These are phyloP conservation scores for Mobula hypostoma DNA, from an alignment of 2,113 vertebrate genomes.

Conservation along the genomic window DNA sequence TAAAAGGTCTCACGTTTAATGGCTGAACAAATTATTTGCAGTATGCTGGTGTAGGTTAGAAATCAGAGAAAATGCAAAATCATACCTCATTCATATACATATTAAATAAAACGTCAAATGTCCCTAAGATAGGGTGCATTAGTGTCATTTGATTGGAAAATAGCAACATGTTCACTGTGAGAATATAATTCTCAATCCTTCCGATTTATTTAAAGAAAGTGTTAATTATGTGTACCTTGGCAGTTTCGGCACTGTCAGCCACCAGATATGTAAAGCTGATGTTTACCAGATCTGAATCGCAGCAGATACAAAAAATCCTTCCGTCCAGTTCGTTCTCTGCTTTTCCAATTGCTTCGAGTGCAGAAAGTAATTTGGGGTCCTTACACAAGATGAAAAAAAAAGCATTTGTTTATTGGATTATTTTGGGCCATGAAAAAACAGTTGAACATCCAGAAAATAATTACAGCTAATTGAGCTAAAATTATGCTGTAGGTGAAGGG, in stretches of 20 bases:
- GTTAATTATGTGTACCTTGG: slow-evolving; percentile 66
- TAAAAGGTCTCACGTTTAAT: neutral
- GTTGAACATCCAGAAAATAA: neutral
- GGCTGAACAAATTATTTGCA: neutral
- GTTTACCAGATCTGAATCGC: slow-evolving; percentile 91
- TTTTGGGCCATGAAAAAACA: neutral
- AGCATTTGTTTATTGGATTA: neutral
- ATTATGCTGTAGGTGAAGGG: neutral
- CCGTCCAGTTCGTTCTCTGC: slow-evolving; percentile 85
- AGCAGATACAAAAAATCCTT: slow-evolving; percentile 88
- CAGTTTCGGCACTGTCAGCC: slow-evolving; percentile 77
- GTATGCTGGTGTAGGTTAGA: neutral
- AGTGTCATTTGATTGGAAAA: neutral
- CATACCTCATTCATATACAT: neutral
- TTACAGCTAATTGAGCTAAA: neutral
- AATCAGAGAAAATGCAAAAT: neutral
- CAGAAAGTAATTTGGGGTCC: slow-evolving; percentile 90
- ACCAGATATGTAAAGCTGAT: slow-evolving; percentile 94
- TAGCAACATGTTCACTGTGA: slow-evolving; percentile 22
- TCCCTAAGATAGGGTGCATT: neutral
- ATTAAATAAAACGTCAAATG: neutral
- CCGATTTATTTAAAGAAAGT: neutral
- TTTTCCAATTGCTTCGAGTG: slow-evolving; percentile 82
- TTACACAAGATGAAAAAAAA: slow-evolving; percentile 47
- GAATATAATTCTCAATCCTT: neutral